Base-by-base conservation (phyloP, 2,888 invertebrate genomes). In the Alviniconcha strummeri region DNA sequence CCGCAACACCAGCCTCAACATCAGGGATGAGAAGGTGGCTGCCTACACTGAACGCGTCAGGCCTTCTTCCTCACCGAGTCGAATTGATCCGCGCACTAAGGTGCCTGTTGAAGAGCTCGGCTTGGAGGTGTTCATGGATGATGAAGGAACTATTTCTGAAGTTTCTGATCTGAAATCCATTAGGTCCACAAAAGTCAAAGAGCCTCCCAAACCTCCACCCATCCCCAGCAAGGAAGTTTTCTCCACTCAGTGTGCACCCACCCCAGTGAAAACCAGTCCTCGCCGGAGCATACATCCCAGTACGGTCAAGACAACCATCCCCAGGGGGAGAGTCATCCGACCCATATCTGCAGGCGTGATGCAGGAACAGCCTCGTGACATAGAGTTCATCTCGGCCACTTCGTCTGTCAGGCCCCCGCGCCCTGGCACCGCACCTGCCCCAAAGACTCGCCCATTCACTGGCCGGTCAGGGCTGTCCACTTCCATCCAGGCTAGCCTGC, bases 61-160 rank as follows among this genome's bases (percentile, higher is more conserved):
- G 64, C 93, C 93, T 0, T 88, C 88, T 11, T 93, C 93, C 5
- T 92, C 92, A 9, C 93, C 93, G 7, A 87, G 91, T 84, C 89
- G 90, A 75, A 90, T 93, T 56, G 93, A 93, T 85, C 91, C 92
- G 0, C 87, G 92, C 71, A 91, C 91, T 6, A 91, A 91, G 85
- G 87, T 92, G 9, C 89, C 91, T 6, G 85, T 91, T 0, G 90
- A 90, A 74, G 89, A 92, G 64, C 82, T 91, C 74, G 88, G 88
- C 17, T 71, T 91, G 60, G 90, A 91, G 54, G 88, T 88, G 74
- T 89, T 91, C 75, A 79, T 86, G 8, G 84, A 86, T 55, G 88
- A 88, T 54, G 88, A 86, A 8, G 87, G 88, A 71, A 89, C 90
- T 52, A 74, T 87, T 7, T 89, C 90, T 9, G 90, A 90, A 74